A percentile compares a stretch with the other conserved stretches of the same genome.
Conservation (phyloP, 2,888 invertebrate genomes). For the Lithophane semibrunnea region DNA sequence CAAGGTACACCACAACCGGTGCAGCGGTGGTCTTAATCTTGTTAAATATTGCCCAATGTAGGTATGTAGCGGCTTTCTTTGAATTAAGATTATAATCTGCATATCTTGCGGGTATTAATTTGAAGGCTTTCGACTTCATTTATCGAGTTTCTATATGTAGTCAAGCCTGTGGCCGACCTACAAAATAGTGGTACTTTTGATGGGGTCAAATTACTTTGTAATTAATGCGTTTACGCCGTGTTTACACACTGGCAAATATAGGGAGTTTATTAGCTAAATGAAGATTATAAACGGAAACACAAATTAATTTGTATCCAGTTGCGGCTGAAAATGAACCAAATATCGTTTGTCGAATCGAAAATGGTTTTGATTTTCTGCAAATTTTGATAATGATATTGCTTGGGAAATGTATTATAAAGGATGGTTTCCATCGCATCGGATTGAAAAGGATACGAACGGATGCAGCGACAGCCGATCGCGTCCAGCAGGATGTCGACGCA, state of each 20-base stretch:
- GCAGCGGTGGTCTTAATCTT: slow-evolving; percentile 36
- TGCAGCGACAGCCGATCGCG: too few species aligned
- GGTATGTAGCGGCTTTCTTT: slow-evolving; percentile 47
- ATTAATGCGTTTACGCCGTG: slow-evolving; percentile 7
- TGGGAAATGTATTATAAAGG: neutral
- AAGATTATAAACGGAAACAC: slow-evolving; percentile 27
- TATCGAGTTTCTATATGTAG: neutral
- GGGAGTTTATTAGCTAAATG: slow-evolving; percentile 24
- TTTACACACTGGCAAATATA: slow-evolving; percentile 15
- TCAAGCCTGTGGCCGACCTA: neutral
- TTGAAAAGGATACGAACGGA: too few species aligned
- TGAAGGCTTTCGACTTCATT: slow-evolving; percentile 16
- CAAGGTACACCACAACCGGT: slow-evolving; percentile 58
- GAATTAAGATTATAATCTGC: slow-evolving; percentile 39
- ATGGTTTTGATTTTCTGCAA: slow-evolving; percentile 21
- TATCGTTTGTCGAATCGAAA: slow-evolving; percentile 5
- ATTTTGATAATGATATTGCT: neutral
- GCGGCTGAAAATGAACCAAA: slow-evolving; percentile 15
- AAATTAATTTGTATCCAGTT: slow-evolving; percentile 34
- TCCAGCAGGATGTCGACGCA: too few species aligned
- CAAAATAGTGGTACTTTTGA: slow-evolving; percentile 7
- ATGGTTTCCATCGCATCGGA: too few species aligned
- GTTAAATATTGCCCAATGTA: slow-evolving; percentile 44
- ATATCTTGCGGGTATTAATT: slow-evolving; percentile 14
- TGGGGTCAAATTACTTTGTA: slow-evolving; percentile 11